Evolutionary conservation across 2,888 invertebrate species (phyloP).

Genomic region (Hydriomena furcata): DNA sequence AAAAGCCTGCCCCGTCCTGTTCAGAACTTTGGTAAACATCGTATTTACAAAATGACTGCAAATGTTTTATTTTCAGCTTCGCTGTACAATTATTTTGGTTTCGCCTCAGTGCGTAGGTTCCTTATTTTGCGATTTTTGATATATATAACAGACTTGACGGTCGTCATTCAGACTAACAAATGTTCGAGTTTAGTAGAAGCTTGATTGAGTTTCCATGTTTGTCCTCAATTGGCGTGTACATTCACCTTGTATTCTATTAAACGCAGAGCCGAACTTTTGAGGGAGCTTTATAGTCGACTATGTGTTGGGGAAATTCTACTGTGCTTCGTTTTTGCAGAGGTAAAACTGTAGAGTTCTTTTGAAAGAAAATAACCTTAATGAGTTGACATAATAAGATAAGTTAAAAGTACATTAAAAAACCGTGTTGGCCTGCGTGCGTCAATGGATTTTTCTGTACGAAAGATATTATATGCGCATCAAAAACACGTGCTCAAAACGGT

Average conservation of each 20-base stretch:
- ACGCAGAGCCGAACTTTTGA: constrained; percentile 8
- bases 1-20: constrained; percentile 2
- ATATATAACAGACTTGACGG: not conserved
- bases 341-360: not conserved
- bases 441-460: too few relatives aligned
- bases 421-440: too few relatives aligned
- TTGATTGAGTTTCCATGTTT: constrained; percentile 26
- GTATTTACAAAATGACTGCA: constrained; percentile 17
- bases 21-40: constrained; percentile 19
- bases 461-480: too few relatives aligned
- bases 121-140: constrained; percentile 8
- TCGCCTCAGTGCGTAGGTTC: not conserved
- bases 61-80: constrained; percentile 13
- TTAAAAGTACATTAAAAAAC: too few relatives aligned
- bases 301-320: not conserved
- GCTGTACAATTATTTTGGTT: constrained; percentile 10
- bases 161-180: not conserved
- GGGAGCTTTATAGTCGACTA: not conserved
- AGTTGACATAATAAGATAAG: too few relatives aligned
- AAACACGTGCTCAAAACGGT: too few relatives aligned
- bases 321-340: not conserved
- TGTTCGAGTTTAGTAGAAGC: constrained; percentile 15
- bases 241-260: constrained; percentile 8
- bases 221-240: constrained; percentile 13
- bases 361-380: too few relatives aligned